Percentiles rank a stretch among this genome's conserved stretches.
Conservation (phyloP, 2,113 vertebrate species). For the Leptocoma aspasia region DNA sequence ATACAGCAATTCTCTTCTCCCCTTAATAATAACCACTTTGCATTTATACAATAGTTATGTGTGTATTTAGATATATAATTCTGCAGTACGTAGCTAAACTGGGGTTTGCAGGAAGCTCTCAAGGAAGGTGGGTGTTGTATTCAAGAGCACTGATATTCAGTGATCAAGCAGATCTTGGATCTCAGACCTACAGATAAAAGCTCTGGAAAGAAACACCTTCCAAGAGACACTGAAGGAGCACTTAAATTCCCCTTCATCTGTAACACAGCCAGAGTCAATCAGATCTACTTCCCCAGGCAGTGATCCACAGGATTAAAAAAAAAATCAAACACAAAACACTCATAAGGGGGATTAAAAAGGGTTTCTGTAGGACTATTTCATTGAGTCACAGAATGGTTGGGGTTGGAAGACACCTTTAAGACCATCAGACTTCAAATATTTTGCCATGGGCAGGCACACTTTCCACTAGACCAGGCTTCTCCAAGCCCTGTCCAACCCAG, state of each 20-base stretch:
- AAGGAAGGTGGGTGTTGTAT: background rate
- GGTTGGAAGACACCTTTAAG: background rate
- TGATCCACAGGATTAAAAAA: background rate
- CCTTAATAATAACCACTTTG: constrained; percentile 21
- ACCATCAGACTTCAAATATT: background rate
- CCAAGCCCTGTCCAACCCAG: accelerated
- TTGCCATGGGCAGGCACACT: background rate
- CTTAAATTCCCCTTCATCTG: background rate
- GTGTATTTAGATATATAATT: background rate
- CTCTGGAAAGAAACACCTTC: background rate
- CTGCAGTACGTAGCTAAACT: background rate
- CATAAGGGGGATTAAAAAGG: background rate
- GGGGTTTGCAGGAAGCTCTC: background rate
- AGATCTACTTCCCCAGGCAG: background rate
- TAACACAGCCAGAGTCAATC: background rate
- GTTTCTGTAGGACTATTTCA: background rate
- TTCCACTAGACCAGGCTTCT: background rate
- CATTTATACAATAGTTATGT: background rate
- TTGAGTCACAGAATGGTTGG: background rate
- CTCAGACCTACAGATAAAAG: background rate
- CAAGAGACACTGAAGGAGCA: background rate
- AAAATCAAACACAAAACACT: background rate
- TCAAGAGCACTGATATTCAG: background rate
- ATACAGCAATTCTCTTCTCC: constrained; percentile 26
- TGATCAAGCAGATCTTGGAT: background rate